Evolutionary conservation across 1,140 invertebrate genomes (phyloP).

Genomic region (Megathymus violae): DNA sequence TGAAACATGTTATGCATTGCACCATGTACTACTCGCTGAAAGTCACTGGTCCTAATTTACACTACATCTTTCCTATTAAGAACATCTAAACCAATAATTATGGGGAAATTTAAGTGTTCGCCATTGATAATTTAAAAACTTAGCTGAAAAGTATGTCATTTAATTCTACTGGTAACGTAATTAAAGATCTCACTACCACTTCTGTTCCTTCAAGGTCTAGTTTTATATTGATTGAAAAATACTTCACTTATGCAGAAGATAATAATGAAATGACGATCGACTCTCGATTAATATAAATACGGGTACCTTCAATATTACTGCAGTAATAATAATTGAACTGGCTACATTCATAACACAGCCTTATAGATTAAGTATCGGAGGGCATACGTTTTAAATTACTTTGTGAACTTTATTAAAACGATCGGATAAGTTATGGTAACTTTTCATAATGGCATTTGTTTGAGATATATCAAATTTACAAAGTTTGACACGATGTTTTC

Average conservation of each 20-base stretch:
- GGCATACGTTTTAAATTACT: not conserved
- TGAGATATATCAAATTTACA: not conserved
- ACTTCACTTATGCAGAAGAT: not conserved
- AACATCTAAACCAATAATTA: slow-evolving; percentile 10
- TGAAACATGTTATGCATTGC: not conserved
- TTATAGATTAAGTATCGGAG: not conserved
- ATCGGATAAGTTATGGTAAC: not conserved
- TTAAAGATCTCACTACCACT: not conserved
- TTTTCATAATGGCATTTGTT: not conserved
- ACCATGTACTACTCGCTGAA: not conserved
- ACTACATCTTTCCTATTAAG: slow-evolving; percentile 2
- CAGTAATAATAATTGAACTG: not conserved
- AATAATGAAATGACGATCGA: slow-evolving; percentile 5
- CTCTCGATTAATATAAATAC: slow-evolving; percentile 3
- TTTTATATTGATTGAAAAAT: not conserved
- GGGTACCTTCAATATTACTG: not conserved
- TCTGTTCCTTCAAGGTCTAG: not conserved
- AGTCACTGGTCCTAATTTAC: slow-evolving; percentile 34
- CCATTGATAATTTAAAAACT: not conserved
- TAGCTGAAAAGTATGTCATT: not conserved
- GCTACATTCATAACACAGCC: not conserved
- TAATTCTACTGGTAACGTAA: slow-evolving; percentile 1
- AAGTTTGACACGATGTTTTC: slow-evolving; percentile 12
- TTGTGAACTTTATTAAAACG: too few relatives aligned
- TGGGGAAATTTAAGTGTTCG: not conserved